Base-by-base conservation (phyloP, 1,140 invertebrate species). In the Thaumatotibia leucotreta region DNA sequence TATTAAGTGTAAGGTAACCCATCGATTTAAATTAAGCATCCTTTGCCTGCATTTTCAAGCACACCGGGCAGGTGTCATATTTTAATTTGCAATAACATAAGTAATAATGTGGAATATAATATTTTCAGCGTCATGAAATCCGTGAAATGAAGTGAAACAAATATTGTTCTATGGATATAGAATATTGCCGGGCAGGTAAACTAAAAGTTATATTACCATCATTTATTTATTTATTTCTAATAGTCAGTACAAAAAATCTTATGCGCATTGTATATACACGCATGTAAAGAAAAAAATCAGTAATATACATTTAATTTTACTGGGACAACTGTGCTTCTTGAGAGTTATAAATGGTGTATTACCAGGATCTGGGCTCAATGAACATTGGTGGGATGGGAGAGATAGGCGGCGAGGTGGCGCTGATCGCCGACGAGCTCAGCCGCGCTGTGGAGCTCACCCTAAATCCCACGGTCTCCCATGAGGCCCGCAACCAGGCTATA, bases 371-470 rank as follows among this genome's bases (percentile, higher is more conserved):
- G 72, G 69, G 69, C 71, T 73, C 77, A 82, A 91, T 92, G 90
- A 91, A 91, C 68, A 75, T 85, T 64, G 88, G 76, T 68, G 80
- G 76, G 70, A 72, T 80, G 64, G 78, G 77, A 27, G 82, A 83
- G 80, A 92, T 92, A 63, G 92, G 85, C 66, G 92, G 92, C 24
- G 93, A 94, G 79, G 93, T 95, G 9, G 92, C 93, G 64, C 93
- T 95, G 33, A 92, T 96, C 79, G 95, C 95, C 64, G 94, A 94
- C 27, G 95, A 97, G 83, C 91, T 97, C 68, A 95, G 95, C 64
- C 89, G 93, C 61, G 95, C 96, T 63, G 95, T 97, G 20, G 95
- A 97, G 74, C 87, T 96, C 11, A 96, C 96, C 67, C 94, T 97
- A 92, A 95, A 95, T 72, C 94, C 95, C 11, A 88, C 92, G 35